Evolutionary conservation across 2,113 vertebrate species (phyloP), one percentile per base, ranked within the genome.

Genomic region (Nycticebus coucang): DNA sequence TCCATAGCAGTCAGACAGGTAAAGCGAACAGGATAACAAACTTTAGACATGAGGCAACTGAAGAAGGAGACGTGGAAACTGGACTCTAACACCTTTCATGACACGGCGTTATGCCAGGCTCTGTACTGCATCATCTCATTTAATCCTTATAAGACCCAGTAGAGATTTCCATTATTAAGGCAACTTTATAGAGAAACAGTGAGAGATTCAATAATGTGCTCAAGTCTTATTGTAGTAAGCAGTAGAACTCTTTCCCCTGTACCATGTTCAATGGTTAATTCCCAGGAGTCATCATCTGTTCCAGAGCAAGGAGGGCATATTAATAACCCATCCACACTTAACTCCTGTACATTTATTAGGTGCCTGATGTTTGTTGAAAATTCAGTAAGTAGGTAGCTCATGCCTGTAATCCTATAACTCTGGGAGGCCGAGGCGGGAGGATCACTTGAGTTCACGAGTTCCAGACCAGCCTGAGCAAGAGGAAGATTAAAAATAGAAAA

Each of bases 271-370:
- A n/a, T 2, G 10, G 9, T 72, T 59, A 80, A 41, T 33, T 53
- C n/a, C 53, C 8, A 33, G 5, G 74, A 68, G 5, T 41, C 41
- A 22, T 72, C 30, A 26, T 18, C 64, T 24, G 33, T 41, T 19
- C 33, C 1, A 35, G 75, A 26, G 19, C 17, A 5, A 26, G 66
- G 62, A 28, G 1, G 21, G 60, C 35, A 19, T 0, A 1, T 26
- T 28, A n/a, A 4, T 3, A 11, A 37, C 19, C 66, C 11, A 14
- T 1, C 14, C 11, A 3, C 2, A 7, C 60, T 50, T 7, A 28
- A 26, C 55, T 19, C 79, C 4, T 0, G 15, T 0, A 3, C 33
- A 6, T 12, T 33, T 1, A 0, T 4, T 19, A 21, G 30, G 33
- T 4, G 57, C 33, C 77, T 66, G 35, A 0, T 1, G 30, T 53